Base-by-base conservation (phyloP, 2,797 vertebrate genomes). In the Lycodopsis pacificus region DNA sequence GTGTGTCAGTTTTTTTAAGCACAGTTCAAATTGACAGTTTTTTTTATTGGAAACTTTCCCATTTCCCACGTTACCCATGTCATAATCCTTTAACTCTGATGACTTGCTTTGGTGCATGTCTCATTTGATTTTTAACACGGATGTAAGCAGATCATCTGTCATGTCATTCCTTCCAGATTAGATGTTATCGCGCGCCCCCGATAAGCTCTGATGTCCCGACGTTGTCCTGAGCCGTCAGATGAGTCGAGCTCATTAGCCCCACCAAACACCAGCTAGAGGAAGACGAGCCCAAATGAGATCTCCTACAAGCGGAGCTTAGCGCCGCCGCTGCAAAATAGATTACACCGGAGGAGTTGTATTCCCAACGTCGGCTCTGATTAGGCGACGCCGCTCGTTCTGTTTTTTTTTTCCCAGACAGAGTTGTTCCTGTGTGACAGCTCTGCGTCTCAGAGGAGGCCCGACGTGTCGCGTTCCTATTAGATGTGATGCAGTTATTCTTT, bases 401-500 rank as follows among this genome's bases (percentile, higher is more conserved):
- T 90, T 91, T 86, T 49, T 54, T 27, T 54, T 15, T 13, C 11
- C 3, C 2, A 81, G 82, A 82, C 68, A 65, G 82, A 85, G 82
- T 80, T 62, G 85, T 79, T 88, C 69, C 71, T 44, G 79, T 80
- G 84, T 86, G 81, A 86, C 83, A 75, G 76, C 88, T 79, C 53
- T n/a, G 48, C 34, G 56, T 82, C 89, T 86, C 88, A 0, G 73
- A 79, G 88, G 89, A 79, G 74, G 67, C 73, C 32, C 87, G 89
- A 90, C 79, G 89, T 71, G 81, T 88, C 70, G 51, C 86, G 76
- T 85, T 88, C 87, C 87, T 80, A 95, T 93, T 89, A 89, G 90
- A 93, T 88, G 90, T 92, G 93, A 93, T 91, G 89, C 83, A 87
- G 90, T 89, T 91, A 83, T 92, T 92, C 85, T 87, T 89, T 89